Base-by-base conservation (phyloP, 1,140 invertebrate species). In the Mercenaria mercenaria region DNA sequence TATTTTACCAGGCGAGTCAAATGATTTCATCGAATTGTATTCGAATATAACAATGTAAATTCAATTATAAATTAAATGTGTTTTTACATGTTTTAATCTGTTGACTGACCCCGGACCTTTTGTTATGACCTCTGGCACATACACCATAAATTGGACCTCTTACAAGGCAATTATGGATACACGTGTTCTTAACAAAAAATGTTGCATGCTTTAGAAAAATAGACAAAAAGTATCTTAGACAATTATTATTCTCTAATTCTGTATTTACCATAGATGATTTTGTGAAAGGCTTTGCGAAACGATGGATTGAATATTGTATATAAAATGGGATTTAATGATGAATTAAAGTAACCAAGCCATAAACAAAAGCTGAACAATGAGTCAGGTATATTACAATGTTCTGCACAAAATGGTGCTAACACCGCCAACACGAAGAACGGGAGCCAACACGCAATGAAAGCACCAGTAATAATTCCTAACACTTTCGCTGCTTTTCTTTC, bases 401-500 rank as follows among this genome's bases (percentile, higher is more conserved):
- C 26, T 20, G 91, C 91, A 89, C 94, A 95, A 83, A 96, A 94
- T 43, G 95, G 94, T 18, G 77, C 80, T 4, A 95, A 85, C 15
- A 96, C 82, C 37, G 96, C 95, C 26, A 95, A 52, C 15, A 96
- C 89, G 91, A 96, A 96, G 91, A 96, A 96, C 15, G 96, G 96
- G 67, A 96, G 89, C 96, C 96, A 96, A 84, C 96, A 96, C 0
- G 95, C 92, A 39, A 96, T 89, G 90, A 96, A 96, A n/a, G 93
- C 94, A 76, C 96, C 96, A 18, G 96, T 96, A 29, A 96, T 96
- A 34, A 96, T 96, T 11, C 95, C 96, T 67, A 96, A 91, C 20
- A 96, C 96, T 47, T 96, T 94, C 0, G 96, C 96, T 18, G 96
- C 96, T 91, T 96, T 96, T 56, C 96, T 83, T 91, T 96, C 96